Evolutionary conservation across 2,888 invertebrate species (phyloP), one percentile per base, ranked within the genome.

Genomic region (Brachyptera risi): DNA sequence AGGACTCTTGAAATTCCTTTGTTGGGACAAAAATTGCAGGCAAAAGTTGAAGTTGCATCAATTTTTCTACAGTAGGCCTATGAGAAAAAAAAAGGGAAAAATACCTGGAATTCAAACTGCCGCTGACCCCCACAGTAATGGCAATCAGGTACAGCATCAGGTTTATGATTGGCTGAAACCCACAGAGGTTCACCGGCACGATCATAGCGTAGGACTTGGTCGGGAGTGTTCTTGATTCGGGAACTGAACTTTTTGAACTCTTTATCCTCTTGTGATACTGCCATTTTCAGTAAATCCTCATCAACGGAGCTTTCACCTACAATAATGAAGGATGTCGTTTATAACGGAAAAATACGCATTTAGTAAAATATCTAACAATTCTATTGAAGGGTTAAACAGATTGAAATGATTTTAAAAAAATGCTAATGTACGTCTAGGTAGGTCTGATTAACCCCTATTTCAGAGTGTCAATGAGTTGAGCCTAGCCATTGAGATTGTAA

Each of bases 121-220:
- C 96, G 83, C 56, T 82, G 78, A 1, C 82, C 80, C 51, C 85
- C 83, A 75, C 98, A 98, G 65, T 81, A 74, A 65, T 80, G 78
- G 72, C 94, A 93, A 21, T 80, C 78, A 21, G 94, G 92, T 67
- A 96, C 69, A 23, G 79, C 72, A 66, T 74, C 69, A 38, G 82
- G 80, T 23, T 72, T 72, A 56, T 76, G 70, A 61, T 80, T 76
- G 50, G 79, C 77, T 23, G 95, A 87, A 59, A 96, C 91, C 86
- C 90, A 92, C n/a, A 98, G 76, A 13, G 95, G 92, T 37, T 74
- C 70, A 1, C 92, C 93, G 38, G 84, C 86, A 70, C 86, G 82
- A 42, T 90, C 81, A 74, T 95, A 96, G 58, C 96, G 80, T 49
- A 90, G 68, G 59, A 88, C 86, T 81, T 98, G 96, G 42, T 90